Percentiles rank a stretch among this genome's conserved stretches.
These are phyloP conservation scores for Poecilia latipinna DNA, from an alignment of 2,113 vertebrate genomes.

Conservation along the genomic window DNA sequence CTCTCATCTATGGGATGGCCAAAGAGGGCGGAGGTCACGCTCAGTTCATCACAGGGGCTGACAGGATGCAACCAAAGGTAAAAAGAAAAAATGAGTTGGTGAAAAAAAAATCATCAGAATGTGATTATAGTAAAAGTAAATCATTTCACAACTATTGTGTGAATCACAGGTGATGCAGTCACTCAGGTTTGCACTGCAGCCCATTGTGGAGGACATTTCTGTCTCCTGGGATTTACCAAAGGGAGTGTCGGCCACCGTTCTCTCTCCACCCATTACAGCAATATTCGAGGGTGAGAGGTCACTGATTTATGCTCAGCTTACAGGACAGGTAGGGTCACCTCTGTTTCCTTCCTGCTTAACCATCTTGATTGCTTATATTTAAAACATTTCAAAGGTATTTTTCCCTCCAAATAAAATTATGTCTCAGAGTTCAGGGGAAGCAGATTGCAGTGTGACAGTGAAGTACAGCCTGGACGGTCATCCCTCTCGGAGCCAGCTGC, in stretches of 20 bases:
- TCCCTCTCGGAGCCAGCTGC: conserved; percentile 58
- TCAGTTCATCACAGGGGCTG: conserved; percentile 30
- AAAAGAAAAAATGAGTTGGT: conserved; percentile 27
- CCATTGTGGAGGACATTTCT: conserved; percentile 80
- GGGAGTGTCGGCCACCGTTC: conserved; percentile 57
- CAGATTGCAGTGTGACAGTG: conserved; percentile 65
- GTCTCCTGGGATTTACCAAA: conserved; percentile 72
- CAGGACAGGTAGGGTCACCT: conserved; percentile 64
- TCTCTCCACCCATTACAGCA: conserved; percentile 71
- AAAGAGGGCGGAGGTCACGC: neutral
- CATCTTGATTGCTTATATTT: no score
- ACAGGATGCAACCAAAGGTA: conserved; percentile 87
- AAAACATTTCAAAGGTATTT: neutral
- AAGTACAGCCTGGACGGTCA: conserved; percentile 70
- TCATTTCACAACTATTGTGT: neutral
- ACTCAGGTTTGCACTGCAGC: conserved; percentile 72
- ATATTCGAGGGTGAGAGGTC: conserved; percentile 78
- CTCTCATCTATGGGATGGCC: neutral
- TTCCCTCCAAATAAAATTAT: neutral
- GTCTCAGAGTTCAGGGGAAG: conserved; percentile 46
- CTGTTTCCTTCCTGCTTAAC: neutral
- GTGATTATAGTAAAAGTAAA: no score
- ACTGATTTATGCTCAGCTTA: conserved; percentile 76
- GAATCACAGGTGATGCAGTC: conserved; percentile 72
- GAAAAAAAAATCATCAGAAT: no score